These are phyloP conservation scores for Tetraneura akinire DNA, from an alignment of 1,140 invertebrate species.

Conservation along the genomic window DNA sequence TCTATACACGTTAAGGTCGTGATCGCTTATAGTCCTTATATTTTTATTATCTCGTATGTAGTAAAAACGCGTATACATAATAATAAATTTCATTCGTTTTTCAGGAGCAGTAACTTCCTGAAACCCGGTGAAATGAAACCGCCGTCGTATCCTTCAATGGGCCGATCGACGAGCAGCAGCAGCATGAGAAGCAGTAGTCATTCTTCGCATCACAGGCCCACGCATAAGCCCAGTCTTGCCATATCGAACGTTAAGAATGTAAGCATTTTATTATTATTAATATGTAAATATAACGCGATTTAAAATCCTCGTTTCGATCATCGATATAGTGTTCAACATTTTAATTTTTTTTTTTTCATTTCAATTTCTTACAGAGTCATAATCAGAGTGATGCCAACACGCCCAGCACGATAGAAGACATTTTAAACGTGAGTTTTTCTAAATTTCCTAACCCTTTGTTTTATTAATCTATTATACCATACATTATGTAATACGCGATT, in stretches of 20 bases:
- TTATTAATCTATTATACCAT: too few relatives aligned
- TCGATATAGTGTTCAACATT: not conserved
- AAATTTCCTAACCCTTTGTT: too few relatives aligned
- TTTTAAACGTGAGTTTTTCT: conserved; percentile 33
- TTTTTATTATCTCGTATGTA: too few relatives aligned
- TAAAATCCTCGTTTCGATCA: not conserved
- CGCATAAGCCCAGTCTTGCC: conserved; percentile 43
- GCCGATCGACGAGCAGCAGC: conserved; percentile 20
- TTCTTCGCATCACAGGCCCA: conserved; percentile 39
- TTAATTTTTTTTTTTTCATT: not conserved
- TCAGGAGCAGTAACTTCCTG: conserved; percentile 28
- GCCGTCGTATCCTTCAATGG: conserved; percentile 15
- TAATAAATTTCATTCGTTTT: not conserved
- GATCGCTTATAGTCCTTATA: too few relatives aligned
- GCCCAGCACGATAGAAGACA: conserved; percentile 48
- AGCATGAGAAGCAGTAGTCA: conserved; percentile 1
- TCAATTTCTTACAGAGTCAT: conserved; percentile 17
- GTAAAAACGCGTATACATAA: not conserved
- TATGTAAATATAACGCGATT: too few relatives aligned
- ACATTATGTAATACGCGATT: too few relatives aligned
- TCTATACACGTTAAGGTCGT: too few relatives aligned
- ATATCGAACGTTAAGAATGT: conserved; percentile 38
- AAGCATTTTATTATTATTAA: not conserved
- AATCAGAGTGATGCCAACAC: conserved; percentile 28
- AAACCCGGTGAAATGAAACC: conserved; percentile 46